Evolutionary conservation across 2,888 invertebrate species (phyloP).

Genomic region (Choreutis nemorana): DNA sequence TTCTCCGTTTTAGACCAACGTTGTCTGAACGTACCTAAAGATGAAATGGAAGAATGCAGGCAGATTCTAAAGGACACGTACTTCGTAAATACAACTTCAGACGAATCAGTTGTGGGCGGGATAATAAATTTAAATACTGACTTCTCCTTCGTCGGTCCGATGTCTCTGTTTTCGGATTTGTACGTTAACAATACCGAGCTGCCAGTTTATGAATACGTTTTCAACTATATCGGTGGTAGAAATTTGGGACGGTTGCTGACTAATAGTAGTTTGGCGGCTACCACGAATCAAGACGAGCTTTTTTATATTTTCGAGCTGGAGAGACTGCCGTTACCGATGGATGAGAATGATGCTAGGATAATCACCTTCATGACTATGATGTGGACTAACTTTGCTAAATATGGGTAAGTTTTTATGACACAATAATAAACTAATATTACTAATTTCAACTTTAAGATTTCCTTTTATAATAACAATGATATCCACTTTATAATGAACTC

Average conservation of each 20-base stretch:
- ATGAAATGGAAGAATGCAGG: constrained; percentile 32
- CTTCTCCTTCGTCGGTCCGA: constrained; percentile 45
- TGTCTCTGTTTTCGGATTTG: constrained; percentile 39
- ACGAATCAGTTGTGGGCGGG: constrained; percentile 42
- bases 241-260: constrained; percentile 46
- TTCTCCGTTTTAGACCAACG: constrained; percentile 37
- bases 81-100: constrained; percentile 34
- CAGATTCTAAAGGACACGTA: constrained; percentile 37
- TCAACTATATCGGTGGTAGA: constrained; percentile 44
- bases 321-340: constrained; percentile 39
- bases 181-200: constrained; percentile 32
- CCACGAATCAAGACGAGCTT: constrained; percentile 41
- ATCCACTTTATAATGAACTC: too few relatives aligned
- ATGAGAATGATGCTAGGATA: constrained; percentile 49
- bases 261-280: constrained; percentile 42
- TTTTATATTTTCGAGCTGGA: constrained; percentile 52
- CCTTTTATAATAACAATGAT: too few relatives aligned
- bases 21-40: constrained; percentile 24
- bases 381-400: constrained; percentile 60
- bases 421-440: background rate
- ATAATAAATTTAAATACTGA: constrained; percentile 50
- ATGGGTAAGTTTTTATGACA: constrained; percentile 31
- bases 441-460: too few relatives aligned
- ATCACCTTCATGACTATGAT: constrained; percentile 54
- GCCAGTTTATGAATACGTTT: constrained; percentile 39